Evolutionary conservation across 2,113 vertebrate genomes (phyloP).

Genomic region (Toxostoma redivivum): DNA sequence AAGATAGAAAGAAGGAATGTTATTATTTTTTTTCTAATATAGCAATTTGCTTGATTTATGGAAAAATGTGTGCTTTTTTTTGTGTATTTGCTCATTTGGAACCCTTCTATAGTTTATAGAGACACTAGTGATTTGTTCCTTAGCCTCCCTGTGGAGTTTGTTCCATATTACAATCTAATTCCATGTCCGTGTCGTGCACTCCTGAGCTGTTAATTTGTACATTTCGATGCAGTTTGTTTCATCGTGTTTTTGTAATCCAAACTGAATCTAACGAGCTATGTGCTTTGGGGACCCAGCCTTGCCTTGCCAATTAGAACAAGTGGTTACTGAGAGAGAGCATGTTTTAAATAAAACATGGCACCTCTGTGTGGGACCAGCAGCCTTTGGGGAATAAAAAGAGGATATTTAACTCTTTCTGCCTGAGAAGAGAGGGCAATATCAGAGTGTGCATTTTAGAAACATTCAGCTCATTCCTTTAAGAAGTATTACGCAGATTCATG

Average conservation of each 20-base stretch:
- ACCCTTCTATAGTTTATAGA: conserved; percentile 66
- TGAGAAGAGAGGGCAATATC: not conserved
- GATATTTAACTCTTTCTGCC: conserved; percentile 66
- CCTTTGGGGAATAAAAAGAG: conserved; percentile 54
- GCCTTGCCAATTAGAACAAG: conserved; percentile 83
- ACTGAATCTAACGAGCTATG: conserved; percentile 77
- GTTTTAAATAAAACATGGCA: conserved; percentile 84
- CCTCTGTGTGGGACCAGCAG: conserved; percentile 48
- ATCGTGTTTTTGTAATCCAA: conserved; percentile 81
- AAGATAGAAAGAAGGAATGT: not conserved
- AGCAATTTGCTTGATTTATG: conserved; percentile 70
- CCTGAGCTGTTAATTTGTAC: conserved; percentile 77
- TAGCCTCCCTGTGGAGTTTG: conserved; percentile 67
- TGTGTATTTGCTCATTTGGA: conserved; percentile 71
- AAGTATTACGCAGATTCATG: not conserved
- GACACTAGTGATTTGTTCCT: conserved; percentile 71
- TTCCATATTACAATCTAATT: conserved; percentile 77
- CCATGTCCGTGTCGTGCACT: conserved; percentile 63
- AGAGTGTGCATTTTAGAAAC: not conserved
- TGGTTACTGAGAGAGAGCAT: conserved; percentile 75
- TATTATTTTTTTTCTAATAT: conserved; percentile 20
- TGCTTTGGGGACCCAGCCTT: conserved; percentile 77
- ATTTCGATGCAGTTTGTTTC: conserved; percentile 80
- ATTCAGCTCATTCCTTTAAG: not conserved
- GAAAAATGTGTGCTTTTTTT: conserved; percentile 51